phyloP scores from a whole-genome alignment of 2,888 invertebrate genomes.

The Myathropa florea region DNA sequence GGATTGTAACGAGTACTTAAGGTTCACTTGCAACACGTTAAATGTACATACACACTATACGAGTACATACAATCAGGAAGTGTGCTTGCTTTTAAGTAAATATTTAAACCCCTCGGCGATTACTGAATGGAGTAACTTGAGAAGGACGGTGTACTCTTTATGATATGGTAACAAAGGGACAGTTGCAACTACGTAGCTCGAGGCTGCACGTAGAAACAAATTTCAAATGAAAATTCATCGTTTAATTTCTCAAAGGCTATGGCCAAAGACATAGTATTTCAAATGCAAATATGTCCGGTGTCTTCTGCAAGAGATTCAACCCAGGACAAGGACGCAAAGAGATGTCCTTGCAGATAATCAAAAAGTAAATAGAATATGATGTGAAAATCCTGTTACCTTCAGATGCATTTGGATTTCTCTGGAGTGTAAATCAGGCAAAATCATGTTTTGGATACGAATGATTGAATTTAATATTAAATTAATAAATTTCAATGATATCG shows the following conservation, averaged over 20 bases:
- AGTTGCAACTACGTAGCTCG: neutral
- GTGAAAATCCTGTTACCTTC: neutral
- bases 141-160: neutral
- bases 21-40: neutral
- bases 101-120: neutral
- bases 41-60: neutral
- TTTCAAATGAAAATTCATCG: constrained; percentile 7
- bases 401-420: neutral
- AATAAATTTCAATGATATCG: neutral
- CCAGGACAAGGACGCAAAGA: neutral
- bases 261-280: neutral
- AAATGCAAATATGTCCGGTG: neutral
- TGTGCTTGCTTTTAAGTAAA: neutral
- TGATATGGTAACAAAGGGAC: neutral
- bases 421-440: neutral
- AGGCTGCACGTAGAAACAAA: neutral
- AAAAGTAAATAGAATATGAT: neutral
- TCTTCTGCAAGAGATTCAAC: no score
- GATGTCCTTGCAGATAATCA: neutral
- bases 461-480: neutral
- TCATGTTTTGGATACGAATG: neutral
- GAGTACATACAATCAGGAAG: neutral
- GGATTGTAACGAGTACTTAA: neutral
- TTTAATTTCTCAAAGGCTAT: constrained; percentile 1
- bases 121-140: neutral